Percentiles rank a stretch among this genome's conserved stretches.
Conservation (phyloP, 2,888 invertebrate species). For the Sarcophaga rosellei region DNA sequence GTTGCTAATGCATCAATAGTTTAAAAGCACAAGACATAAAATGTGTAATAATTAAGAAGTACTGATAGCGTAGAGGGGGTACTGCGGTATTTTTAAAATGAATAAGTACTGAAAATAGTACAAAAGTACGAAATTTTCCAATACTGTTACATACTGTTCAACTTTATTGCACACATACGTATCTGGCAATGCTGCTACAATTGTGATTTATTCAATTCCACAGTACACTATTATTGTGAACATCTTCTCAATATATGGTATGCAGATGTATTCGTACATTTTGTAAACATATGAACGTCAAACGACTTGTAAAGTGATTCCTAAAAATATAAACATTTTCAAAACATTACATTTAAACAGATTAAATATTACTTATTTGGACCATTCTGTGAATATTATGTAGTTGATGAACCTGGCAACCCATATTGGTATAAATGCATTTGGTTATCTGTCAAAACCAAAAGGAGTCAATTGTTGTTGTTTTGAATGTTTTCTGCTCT, state of each 20-base stretch:
- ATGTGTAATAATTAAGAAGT: too few relatives aligned
- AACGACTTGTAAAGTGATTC: too few relatives aligned
- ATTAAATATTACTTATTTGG: background rate
- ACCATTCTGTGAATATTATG: background rate
- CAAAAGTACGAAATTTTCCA: too few relatives aligned
- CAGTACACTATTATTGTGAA: background rate
- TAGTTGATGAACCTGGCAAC: background rate
- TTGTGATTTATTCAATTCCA: background rate
- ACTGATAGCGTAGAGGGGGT: too few relatives aligned
- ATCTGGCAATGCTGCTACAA: background rate
- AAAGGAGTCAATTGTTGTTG: conserved; percentile 44
- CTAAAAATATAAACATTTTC: background rate
- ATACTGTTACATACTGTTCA: background rate
- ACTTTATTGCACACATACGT: background rate
- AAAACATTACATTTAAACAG: background rate
- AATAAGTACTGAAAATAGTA: too few relatives aligned
- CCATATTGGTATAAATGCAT: conserved; percentile 4
- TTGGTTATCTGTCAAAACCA: conserved; percentile 23
- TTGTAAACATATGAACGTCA: too few relatives aligned
- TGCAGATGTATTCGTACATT: too few relatives aligned
- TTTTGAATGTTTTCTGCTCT: background rate
- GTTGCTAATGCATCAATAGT: too few relatives aligned
- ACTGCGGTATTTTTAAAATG: too few relatives aligned
- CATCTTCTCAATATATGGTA: background rate
- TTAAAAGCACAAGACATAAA: too few relatives aligned